Conservation (phyloP, 1,140 invertebrate species). For the Trichogramma pretiosum region DNA sequence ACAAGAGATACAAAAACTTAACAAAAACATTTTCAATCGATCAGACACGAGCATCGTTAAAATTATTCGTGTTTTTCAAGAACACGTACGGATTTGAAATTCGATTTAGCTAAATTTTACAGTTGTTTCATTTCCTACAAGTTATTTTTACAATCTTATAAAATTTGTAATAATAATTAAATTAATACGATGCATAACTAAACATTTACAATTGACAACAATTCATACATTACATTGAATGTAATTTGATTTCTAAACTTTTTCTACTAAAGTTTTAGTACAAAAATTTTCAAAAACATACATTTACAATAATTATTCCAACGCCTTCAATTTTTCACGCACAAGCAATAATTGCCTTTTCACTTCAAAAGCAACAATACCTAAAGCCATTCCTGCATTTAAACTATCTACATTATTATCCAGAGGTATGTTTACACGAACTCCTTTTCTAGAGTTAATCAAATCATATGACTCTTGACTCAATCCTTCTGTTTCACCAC, state of each 20-base stretch:
- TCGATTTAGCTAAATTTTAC: too few relatives aligned
- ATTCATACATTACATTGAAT: not conserved
- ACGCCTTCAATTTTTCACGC: constrained; percentile 2
- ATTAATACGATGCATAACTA: not conserved
- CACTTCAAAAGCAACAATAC: constrained; percentile 79
- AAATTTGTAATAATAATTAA: not conserved
- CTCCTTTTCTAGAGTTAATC: constrained; percentile 47
- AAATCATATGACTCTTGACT: constrained; percentile 58
- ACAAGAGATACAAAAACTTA: too few relatives aligned
- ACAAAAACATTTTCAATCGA: too few relatives aligned
- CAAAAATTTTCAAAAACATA: not conserved
- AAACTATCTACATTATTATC: constrained; percentile 73
- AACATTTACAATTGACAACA: not conserved
- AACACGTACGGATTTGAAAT: too few relatives aligned
- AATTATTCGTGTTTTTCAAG: too few relatives aligned
- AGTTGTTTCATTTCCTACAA: too few relatives aligned
- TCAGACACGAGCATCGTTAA: too few relatives aligned
- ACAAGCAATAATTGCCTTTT: constrained; percentile 53
- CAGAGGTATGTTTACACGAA: constrained; percentile 69
- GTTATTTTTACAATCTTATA: too few relatives aligned
- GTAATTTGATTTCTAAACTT: not conserved
- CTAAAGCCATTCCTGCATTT: constrained; percentile 71
- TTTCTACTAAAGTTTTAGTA: too few relatives aligned
- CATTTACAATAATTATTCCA: not conserved
- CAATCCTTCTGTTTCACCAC: constrained; percentile 82